These are phyloP conservation scores for Pteria penguin DNA, from an alignment of 2,888 invertebrate species.

Conservation along the genomic window DNA sequence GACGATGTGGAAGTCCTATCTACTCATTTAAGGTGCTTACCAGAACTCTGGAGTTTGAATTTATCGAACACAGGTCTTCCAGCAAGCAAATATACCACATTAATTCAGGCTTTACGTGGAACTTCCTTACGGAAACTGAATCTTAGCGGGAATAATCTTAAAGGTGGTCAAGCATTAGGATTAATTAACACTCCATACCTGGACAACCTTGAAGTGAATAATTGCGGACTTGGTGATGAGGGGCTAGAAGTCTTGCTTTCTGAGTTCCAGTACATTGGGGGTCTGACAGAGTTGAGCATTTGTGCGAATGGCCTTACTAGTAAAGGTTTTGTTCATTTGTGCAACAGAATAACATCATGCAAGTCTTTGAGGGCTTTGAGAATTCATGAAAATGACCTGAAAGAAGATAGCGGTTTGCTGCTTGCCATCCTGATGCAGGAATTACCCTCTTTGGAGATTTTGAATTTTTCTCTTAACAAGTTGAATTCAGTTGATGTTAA, in stretches of 20 bases:
- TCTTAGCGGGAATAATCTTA: conserved; percentile 1
- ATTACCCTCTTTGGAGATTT: not conserved
- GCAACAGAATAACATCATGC: not conserved
- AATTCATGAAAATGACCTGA: conserved; percentile 11
- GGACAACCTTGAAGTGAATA: not conserved
- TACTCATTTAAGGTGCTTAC: not conserved
- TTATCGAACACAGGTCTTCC: not conserved
- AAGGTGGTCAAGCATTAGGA: not conserved
- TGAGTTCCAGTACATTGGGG: not conserved
- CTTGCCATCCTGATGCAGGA: not conserved
- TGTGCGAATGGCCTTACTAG: not conserved
- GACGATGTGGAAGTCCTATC: not conserved
- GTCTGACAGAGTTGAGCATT: not conserved
- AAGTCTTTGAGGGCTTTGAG: not conserved
- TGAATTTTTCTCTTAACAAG: not conserved
- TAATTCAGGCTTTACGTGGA: not conserved
- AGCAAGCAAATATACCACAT: no score
- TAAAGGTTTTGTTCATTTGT: not conserved
- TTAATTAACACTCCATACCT: not conserved
- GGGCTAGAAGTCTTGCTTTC: not conserved
- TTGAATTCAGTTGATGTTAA: not conserved
- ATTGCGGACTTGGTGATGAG: conserved; percentile 2
- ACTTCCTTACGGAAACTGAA: not conserved
- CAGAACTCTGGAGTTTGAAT: not conserved
- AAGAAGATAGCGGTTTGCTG: conserved; percentile 2